Evolutionary conservation across 2,888 invertebrate species (phyloP).

Genomic region (Thymelicus sylvestris): DNA sequence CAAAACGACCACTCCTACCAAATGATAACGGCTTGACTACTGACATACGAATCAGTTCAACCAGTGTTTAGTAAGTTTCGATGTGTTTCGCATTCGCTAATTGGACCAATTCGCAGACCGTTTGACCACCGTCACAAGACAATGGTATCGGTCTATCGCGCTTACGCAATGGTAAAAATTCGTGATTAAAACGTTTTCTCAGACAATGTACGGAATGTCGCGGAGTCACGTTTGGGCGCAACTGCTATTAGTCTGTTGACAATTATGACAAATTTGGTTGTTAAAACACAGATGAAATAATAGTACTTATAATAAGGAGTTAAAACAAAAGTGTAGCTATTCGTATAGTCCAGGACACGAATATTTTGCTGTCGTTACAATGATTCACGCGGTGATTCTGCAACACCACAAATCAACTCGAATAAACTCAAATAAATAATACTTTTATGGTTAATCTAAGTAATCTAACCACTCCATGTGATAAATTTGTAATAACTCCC

Average conservation of each 20-base stretch:
- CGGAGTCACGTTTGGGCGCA: slow-evolving; percentile 22
- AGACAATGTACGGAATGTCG: slow-evolving; percentile 29
- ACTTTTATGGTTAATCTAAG: too few relatives aligned
- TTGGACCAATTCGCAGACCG: slow-evolving; percentile 47
- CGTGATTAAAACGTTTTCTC: slow-evolving; percentile 40
- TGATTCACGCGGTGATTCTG: too few relatives aligned
- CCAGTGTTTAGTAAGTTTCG: slow-evolving; percentile 36
- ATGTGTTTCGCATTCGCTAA: slow-evolving; percentile 46
- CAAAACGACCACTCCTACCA: slow-evolving; percentile 11
- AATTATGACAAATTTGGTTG: slow-evolving; percentile 6
- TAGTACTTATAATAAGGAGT: too few relatives aligned
- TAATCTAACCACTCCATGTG: too few relatives aligned
- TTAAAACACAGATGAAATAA: too few relatives aligned
- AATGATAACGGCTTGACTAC: slow-evolving; percentile 8
- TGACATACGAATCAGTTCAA: slow-evolving; percentile 23
- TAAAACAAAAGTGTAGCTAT: background rate
- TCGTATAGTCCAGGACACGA: too few relatives aligned
- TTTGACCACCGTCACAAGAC: slow-evolving; percentile 45
- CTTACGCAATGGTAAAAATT: slow-evolving; percentile 39
- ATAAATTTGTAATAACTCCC: too few relatives aligned
- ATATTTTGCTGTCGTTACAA: too few relatives aligned
- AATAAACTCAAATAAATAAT: too few relatives aligned
- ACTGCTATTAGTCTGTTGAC: slow-evolving; percentile 16
- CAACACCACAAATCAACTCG: too few relatives aligned
- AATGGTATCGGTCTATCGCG: slow-evolving; percentile 37